Evolutionary conservation across 2,797 vertebrate species (phyloP), one percentile per base, ranked within the genome.

Genomic region (Diceros bicornis): DNA sequence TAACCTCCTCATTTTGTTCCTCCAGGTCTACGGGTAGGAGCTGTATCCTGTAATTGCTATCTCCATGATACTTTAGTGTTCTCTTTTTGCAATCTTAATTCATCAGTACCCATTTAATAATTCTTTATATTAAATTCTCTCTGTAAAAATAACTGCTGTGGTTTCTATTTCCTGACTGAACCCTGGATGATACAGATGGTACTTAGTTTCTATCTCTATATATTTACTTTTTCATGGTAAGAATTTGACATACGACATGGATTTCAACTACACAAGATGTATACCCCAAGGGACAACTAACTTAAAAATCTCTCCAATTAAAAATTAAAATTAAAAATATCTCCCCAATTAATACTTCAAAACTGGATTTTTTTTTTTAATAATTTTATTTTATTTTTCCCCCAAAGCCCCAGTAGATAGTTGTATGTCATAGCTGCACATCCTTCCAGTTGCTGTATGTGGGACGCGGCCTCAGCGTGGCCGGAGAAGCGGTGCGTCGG

Each of bases 301-400:
- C 16, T 69, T 29, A 5, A 59, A 96, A 62, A 82, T 11, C 4
- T 86, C 44, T 83, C 27, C 50, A 52, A 86, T 78, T 92, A 64
- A 89, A 91, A 83, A 95, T 25, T n/a, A 68, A 69, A 62, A 89
- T 41, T 86, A 71, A 87, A 89, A 87, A 23, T 57, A 79, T 29
- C 32, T 88, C n/a, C 32, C 25, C n/a, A 79, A 87, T 61, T 78
- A 78, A 52, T 68, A 77, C 50, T 91, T 55, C n/a, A 87, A 91
- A 93, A 71, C 5, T 93, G n/a, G 25, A 66, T 41, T 71, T 66
- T 41, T 41, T 41, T 37, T 37, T 37, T 37, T n/a, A n/a, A 37
- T 37, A 37, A 37, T 37, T 37, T 37, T 37, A 37, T 37, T 37
- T 37, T 41, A 41, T 41, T 41, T 41, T 41, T 5, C 41, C 41